Evolutionary conservation across 2,113 vertebrate species (phyloP).

Genomic region (Tetraodon nigroviridis): DNA sequence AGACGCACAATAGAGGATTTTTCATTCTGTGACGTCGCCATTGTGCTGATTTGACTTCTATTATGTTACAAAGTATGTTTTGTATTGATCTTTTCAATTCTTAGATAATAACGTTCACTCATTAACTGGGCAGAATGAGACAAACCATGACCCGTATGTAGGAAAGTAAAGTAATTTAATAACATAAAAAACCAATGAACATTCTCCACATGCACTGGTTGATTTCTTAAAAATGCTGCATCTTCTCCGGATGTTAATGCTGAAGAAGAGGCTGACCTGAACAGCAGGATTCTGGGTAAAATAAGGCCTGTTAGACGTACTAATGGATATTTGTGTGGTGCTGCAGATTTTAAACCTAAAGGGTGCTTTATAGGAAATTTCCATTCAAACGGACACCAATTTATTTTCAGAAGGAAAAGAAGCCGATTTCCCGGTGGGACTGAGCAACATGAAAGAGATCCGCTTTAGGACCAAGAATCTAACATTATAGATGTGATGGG

Average conservation of each 20-base stretch:
- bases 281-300: slow-evolving; percentile 6
- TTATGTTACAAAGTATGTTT: neutral
- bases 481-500: no score
- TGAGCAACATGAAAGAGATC: no score
- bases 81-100: no score
- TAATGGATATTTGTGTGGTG: neutral
- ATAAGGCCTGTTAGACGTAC: neutral
- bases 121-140: slow-evolving; percentile 1
- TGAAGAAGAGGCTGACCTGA: slow-evolving; percentile 9
- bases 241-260: slow-evolving; percentile 24
- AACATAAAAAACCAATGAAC: slow-evolving; percentile 66
- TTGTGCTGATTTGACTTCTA: slow-evolving; percentile 36
- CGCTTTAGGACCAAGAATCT: no score
- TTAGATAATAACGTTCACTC: no score
- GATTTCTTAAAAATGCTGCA: slow-evolving; percentile 51
- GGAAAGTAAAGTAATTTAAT: slow-evolving; percentile 76
- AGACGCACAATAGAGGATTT: slow-evolving; percentile 34
- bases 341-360: neutral
- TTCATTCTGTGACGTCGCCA: slow-evolving; percentile 36
- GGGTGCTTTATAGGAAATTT: no score
- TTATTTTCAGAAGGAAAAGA: no score
- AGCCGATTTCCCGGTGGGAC: no score
- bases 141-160: slow-evolving; percentile 38
- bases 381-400: neutral
- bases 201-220: slow-evolving; percentile 69